Conservation (phyloP, 2,888 invertebrate species). For the Pecten maximus region DNA sequence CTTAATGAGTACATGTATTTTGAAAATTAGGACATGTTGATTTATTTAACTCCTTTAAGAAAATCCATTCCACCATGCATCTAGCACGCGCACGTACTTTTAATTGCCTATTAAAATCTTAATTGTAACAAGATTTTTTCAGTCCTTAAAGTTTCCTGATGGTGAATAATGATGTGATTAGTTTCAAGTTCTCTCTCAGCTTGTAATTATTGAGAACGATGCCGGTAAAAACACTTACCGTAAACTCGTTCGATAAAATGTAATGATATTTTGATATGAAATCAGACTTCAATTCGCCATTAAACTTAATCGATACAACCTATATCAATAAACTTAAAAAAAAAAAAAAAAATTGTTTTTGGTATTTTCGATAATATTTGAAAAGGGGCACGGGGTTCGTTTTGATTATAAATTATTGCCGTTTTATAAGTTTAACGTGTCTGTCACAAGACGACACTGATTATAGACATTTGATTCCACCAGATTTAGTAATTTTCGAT, state of each 20-base stretch:
- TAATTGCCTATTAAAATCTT: slow-evolving; percentile 9
- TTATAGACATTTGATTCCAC: no score
- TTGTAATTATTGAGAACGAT: background rate
- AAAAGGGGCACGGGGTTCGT: no score
- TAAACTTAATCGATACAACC: background rate
- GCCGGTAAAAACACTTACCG: no score
- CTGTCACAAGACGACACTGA: background rate
- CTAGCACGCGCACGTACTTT: background rate
- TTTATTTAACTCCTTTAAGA: background rate
- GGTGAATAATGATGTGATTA: background rate
- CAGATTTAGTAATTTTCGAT: no score
- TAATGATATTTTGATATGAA: background rate
- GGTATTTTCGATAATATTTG: no score
- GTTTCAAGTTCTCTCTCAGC: background rate
- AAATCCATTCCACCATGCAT: background rate
- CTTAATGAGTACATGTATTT: no score
- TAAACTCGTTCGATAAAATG: background rate
- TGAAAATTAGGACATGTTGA: background rate
- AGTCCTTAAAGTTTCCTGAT: background rate
- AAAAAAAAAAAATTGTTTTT: background rate
- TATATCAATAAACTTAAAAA: background rate
- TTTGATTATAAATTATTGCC: no score
- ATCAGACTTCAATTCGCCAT: background rate
- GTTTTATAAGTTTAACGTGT: background rate
- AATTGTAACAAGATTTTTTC: background rate